Base-by-base conservation (phyloP, 1,140 invertebrate genomes). In the Pseudomyrmex pallidus region DNA sequence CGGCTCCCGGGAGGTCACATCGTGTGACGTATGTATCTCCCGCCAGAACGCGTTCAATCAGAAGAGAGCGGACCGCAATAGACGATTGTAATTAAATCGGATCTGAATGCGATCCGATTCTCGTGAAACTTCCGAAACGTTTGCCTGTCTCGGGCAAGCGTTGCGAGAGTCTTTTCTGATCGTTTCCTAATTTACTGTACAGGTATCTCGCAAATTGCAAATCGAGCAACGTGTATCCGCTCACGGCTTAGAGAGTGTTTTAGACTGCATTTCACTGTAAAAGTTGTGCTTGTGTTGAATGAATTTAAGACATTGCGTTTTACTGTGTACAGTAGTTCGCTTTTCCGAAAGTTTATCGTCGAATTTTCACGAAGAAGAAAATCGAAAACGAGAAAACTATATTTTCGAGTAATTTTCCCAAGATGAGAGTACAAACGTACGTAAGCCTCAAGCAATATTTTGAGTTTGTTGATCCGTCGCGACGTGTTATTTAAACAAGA, bases 51-150 rank as follows among this genome's bases (percentile, higher is more conserved):
- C 35, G 17, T 77, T 22, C 8, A 72, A 61, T 70, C 54, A 15
- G 66, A 80, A 70, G 70, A 80, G 44, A 15, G 10, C 17, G 12
- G 15, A 25, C 25, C 35, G 17, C n/a, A 54, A 80, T 35, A 20
- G 52, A 72, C 20, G 68, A 9, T 72, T 54, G 66, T 50, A 80
- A 80, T 70, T 80, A 78, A 72, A 78, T 70, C 8, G 44, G 66
- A 59, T 70, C 13, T 57, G 15, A 57, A 68, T 68, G 54, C 64
- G 17, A 78, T 25, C 35, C 35, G 35, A 35, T 35, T 35, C 76
- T 80, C 66, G 66, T 25, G 54, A 59, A 61, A 80, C 66, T 15
- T 50, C 46, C 52, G 25, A 15, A 44, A 63, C 61, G 61, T 63
- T 63, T 63, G 54, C 20, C 17, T 22, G 63, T 17, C 46, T 52